These are phyloP conservation scores for Lepilemur ruficaudatus DNA, from an alignment of 2,797 vertebrate species.

Conservation along the genomic window DNA sequence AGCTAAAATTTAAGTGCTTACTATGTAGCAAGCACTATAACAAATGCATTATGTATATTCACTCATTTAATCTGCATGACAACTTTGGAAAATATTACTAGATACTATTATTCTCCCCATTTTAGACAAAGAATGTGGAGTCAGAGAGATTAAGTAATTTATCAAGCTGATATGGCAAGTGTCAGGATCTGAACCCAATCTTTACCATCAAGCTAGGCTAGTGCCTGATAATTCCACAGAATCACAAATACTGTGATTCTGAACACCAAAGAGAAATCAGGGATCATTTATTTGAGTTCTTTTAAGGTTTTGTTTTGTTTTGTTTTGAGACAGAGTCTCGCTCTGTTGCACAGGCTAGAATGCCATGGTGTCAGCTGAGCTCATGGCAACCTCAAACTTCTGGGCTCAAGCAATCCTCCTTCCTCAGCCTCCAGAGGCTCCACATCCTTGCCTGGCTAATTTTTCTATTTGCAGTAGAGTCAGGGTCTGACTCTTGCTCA, in stretches of 20 bases:
- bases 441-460: too few relatives aligned
- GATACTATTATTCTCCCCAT: neutral
- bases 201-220: neutral
- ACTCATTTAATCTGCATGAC: neutral
- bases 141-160: neutral
- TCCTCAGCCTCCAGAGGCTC: too few relatives aligned
- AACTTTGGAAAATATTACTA: slow-evolving; percentile 1
- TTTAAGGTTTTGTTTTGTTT: too few relatives aligned
- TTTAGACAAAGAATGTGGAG: neutral
- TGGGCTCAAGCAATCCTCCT: too few relatives aligned
- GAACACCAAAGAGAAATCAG: neutral
- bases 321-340: too few relatives aligned
- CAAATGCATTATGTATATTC: neutral
- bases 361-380: too few relatives aligned
- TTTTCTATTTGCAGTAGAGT: too few relatives aligned
- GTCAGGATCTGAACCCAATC: neutral
- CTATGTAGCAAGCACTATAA: neutral
- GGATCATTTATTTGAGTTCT: neutral
- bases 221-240: neutral
- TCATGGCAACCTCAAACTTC: too few relatives aligned
- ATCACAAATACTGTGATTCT: neutral
- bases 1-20: neutral
- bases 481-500: too few relatives aligned
- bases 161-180: neutral
- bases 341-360: too few relatives aligned